Evolutionary conservation across 2,888 invertebrate genomes (phyloP).

Genomic region (Pristionchus fissidentatus): DNA sequence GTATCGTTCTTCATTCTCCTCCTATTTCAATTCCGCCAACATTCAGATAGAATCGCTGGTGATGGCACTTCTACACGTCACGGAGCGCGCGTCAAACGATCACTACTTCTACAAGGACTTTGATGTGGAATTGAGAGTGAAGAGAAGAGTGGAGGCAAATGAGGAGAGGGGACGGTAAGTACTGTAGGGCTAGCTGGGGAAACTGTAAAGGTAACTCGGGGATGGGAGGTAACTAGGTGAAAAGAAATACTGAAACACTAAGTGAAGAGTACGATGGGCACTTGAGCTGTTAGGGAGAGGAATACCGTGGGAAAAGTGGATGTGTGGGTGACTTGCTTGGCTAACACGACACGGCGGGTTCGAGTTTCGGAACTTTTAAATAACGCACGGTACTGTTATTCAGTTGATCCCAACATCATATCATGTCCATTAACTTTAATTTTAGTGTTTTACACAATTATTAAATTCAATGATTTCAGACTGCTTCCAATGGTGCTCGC

Average conservation of each 20-base stretch:
- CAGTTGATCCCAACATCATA: background rate
- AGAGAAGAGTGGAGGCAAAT: conserved; percentile 21
- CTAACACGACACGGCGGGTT: too few species aligned
- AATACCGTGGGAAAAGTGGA: too few species aligned
- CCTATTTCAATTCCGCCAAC: background rate
- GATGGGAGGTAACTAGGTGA: background rate
- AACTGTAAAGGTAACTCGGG: background rate
- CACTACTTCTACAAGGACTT: conserved; percentile 35
- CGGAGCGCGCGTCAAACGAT: background rate
- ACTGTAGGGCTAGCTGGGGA: background rate
- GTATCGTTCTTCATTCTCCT: background rate
- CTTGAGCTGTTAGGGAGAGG: too few species aligned
- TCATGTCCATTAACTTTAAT: background rate
- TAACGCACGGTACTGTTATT: too few species aligned
- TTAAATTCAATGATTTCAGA: background rate
- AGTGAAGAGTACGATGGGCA: too few species aligned
- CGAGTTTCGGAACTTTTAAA: too few species aligned
- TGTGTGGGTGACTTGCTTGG: too few species aligned
- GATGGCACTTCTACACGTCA: background rate
- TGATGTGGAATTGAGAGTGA: conserved; percentile 5
- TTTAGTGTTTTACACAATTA: background rate
- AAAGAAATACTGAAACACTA: too few species aligned
- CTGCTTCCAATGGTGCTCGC: conserved; percentile 28
- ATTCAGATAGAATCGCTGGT: conserved; percentile 45
- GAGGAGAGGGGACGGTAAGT: background rate